These are phyloP conservation scores for Drosophila sturtevanti DNA, from an alignment of 1,140 invertebrate species.

Conservation along the genomic window DNA sequence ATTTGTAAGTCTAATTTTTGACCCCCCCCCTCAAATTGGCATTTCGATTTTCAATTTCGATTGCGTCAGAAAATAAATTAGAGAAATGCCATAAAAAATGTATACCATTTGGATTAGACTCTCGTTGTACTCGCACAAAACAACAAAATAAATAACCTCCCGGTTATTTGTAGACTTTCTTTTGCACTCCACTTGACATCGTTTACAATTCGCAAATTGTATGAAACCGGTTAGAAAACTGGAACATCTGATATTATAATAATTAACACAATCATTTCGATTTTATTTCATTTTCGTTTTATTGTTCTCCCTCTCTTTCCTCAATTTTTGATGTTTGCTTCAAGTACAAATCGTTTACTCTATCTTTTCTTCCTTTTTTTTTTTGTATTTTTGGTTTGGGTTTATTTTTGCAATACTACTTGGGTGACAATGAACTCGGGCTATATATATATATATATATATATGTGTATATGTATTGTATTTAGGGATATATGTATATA, in stretches of 20 bases:
- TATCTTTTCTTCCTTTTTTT: background rate
- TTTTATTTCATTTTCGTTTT: slow-evolving; percentile 31
- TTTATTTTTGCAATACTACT: slow-evolving; percentile 4
- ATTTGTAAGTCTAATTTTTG: slow-evolving; percentile 60
- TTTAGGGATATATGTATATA: background rate
- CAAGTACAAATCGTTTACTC: background rate
- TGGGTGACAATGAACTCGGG: background rate
- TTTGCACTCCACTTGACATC: too few relatives aligned
- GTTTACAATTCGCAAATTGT: slow-evolving; percentile 11
- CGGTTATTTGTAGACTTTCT: slow-evolving; percentile 4
- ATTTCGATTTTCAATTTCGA: slow-evolving; percentile 39
- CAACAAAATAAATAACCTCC: too few relatives aligned
- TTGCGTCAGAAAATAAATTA: slow-evolving; percentile 9
- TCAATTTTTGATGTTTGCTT: slow-evolving; percentile 22
- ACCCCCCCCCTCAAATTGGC: background rate
- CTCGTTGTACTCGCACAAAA: too few relatives aligned
- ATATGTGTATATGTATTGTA: background rate
- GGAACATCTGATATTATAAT: slow-evolving; percentile 21
- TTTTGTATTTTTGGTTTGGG: background rate
- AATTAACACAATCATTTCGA: slow-evolving; percentile 48
- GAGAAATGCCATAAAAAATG: too few relatives aligned
- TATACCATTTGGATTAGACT: too few relatives aligned
- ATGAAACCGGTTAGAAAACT: slow-evolving; percentile 24
- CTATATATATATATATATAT: slow-evolving; percentile 1
- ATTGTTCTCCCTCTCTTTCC: too few relatives aligned